phyloP scores from a whole-genome alignment of 2,797 vertebrate species.

The Varecia variegata region DNA sequence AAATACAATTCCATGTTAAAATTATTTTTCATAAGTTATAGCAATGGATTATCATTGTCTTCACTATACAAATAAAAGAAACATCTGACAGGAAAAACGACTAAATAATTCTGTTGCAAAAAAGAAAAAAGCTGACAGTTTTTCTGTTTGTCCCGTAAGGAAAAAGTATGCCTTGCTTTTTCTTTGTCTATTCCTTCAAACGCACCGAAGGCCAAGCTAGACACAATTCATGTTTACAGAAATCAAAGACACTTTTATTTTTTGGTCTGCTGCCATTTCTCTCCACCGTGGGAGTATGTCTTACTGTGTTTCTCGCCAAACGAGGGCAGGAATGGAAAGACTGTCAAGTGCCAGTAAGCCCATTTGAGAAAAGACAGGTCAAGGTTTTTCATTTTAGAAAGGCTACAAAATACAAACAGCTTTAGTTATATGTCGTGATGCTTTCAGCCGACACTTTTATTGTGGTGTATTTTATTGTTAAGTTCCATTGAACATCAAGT shows the following conservation, averaged over 20 bases:
- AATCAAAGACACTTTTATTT: conserved; percentile 50
- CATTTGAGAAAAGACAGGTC: not conserved
- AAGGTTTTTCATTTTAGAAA: conserved; percentile 57
- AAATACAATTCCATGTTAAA: not conserved
- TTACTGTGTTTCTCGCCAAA: conserved; percentile 63
- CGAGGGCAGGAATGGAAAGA: conserved; percentile 12
- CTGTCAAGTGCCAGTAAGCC: conserved; percentile 29
- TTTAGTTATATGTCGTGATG: not conserved
- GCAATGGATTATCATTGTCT: not conserved
- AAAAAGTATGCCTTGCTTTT: not conserved
- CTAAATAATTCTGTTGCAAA: not conserved
- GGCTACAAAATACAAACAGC: not conserved
- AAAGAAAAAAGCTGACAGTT: not conserved
- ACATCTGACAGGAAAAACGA: not conserved
- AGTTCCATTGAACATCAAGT: conserved; percentile 65
- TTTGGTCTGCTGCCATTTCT: conserved; percentile 28
- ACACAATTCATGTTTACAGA: conserved; percentile 37
- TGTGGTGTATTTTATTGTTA: conserved; percentile 62
- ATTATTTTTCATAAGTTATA: not conserved
- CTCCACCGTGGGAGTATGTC: conserved; percentile 8
- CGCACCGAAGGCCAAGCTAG: not conserved
- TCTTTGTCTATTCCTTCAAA: not conserved
- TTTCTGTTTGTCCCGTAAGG: not conserved
- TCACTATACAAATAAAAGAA: not conserved
- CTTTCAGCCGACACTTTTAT: conserved; percentile 59